A percentile compares a stretch with the other conserved stretches of the same genome.
Evolutionary conservation across 2,113 vertebrate genomes (phyloP).

Genomic region (Myocastor coypus): DNA sequence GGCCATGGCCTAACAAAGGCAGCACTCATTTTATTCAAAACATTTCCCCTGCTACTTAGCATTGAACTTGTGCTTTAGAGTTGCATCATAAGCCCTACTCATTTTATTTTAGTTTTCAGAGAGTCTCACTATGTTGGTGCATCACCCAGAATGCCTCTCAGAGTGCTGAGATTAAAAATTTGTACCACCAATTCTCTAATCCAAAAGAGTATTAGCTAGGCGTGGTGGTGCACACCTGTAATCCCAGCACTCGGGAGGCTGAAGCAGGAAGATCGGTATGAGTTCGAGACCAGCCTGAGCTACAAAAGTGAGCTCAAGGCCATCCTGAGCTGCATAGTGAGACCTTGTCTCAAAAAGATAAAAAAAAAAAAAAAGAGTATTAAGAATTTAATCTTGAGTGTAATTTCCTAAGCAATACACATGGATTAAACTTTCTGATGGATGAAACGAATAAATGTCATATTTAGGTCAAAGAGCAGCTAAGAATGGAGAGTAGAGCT

Average conservation of each 20-base stretch:
- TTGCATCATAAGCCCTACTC: neutral
- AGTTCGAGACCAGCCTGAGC: too few species aligned
- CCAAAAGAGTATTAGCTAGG: neutral
- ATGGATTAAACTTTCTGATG: neutral
- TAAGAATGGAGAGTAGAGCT: neutral
- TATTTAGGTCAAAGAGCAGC: neutral
- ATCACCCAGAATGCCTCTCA: neutral
- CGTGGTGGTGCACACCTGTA: too few species aligned
- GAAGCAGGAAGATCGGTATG: too few species aligned
- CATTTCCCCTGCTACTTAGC: neutral
- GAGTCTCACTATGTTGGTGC: neutral
- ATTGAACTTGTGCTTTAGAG: neutral
- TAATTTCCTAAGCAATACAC: neutral
- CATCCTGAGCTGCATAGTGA: too few species aligned
- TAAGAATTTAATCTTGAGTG: neutral
- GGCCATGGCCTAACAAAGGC: neutral
- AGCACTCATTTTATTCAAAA: neutral
- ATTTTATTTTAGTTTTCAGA: neutral
- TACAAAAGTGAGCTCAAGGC: too few species aligned
- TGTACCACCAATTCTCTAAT: neutral
- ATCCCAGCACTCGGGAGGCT: too few species aligned
- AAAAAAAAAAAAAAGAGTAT: too few species aligned
- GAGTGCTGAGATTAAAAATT: neutral
- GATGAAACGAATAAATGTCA: neutral
- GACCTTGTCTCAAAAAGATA: too few species aligned